These are phyloP conservation scores for Amblyjoppa proteus DNA, from an alignment of 2,888 invertebrate species.

Conservation along the genomic window DNA sequence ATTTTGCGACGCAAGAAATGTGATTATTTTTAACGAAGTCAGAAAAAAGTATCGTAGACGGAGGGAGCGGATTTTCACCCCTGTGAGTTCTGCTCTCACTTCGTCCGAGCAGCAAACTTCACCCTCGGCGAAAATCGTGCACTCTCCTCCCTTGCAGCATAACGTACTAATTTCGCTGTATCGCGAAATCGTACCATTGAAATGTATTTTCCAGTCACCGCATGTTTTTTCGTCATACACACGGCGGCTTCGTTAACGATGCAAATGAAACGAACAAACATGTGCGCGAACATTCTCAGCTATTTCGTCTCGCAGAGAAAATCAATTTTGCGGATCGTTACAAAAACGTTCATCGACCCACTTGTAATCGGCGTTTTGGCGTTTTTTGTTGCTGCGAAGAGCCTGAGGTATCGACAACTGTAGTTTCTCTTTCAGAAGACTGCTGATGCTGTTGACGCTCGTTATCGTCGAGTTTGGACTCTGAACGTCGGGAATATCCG, in stretches of 20 bases:
- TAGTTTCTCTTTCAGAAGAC: slow-evolving; percentile 92
- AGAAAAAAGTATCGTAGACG: too few species aligned
- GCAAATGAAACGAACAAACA: neutral
- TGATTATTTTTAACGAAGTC: too few species aligned
- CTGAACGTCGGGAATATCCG: slow-evolving; percentile 87
- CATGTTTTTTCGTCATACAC: neutral
- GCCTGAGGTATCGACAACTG: slow-evolving; percentile 87
- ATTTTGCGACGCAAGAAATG: too few species aligned
- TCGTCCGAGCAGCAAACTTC: too few species aligned
- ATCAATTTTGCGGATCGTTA: neutral
- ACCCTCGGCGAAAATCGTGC: too few species aligned
- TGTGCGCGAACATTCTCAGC: neutral
- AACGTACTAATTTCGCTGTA: neutral
- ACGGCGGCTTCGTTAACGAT: neutral
- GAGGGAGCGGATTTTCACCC: too few species aligned
- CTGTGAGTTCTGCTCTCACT: too few species aligned
- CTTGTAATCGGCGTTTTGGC: slow-evolving; percentile 83
- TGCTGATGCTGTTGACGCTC: slow-evolving; percentile 94
- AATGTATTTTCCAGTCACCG: neutral
- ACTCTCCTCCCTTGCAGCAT: too few species aligned
- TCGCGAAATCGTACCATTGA: neutral
- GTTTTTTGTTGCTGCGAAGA: slow-evolving; percentile 80
- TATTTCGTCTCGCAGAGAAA: neutral
- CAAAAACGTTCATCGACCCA: slow-evolving; percentile 56
- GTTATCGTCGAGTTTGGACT: slow-evolving; percentile 93